phyloP scores from a whole-genome alignment of 2,113 vertebrate species.

The Phoenicopterus ruber region DNA sequence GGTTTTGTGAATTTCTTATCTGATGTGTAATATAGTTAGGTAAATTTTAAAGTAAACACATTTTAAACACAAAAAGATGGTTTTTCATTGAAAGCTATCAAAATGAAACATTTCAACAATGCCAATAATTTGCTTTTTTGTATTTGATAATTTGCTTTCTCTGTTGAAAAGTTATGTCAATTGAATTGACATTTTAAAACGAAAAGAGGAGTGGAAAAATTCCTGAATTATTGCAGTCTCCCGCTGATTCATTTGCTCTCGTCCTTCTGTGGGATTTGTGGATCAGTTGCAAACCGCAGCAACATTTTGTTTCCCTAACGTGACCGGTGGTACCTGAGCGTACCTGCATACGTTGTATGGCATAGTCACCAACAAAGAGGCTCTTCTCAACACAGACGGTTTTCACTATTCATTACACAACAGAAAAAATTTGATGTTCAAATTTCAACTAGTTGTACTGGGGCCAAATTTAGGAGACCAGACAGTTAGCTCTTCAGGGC shows the following conservation, averaged over 20 bases:
- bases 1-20: background rate
- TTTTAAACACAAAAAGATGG: background rate
- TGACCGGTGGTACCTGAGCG: background rate
- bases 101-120: background rate
- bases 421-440: background rate
- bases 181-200: background rate
- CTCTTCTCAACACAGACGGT: background rate
- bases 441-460: background rate
- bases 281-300: background rate
- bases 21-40: background rate
- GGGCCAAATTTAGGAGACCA: background rate
- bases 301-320: background rate
- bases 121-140: background rate
- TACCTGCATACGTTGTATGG: background rate
- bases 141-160: background rate
- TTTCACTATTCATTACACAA: background rate
- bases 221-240: background rate
- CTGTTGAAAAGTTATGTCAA: background rate
- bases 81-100: background rate
- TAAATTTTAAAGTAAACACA: background rate
- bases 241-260: background rate
- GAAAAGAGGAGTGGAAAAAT: background rate
- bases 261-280: background rate
- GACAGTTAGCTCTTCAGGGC: background rate
- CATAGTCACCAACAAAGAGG: background rate